Conservation (phyloP, 2,888 invertebrate genomes). For the Eupithecia vulgata region DNA sequence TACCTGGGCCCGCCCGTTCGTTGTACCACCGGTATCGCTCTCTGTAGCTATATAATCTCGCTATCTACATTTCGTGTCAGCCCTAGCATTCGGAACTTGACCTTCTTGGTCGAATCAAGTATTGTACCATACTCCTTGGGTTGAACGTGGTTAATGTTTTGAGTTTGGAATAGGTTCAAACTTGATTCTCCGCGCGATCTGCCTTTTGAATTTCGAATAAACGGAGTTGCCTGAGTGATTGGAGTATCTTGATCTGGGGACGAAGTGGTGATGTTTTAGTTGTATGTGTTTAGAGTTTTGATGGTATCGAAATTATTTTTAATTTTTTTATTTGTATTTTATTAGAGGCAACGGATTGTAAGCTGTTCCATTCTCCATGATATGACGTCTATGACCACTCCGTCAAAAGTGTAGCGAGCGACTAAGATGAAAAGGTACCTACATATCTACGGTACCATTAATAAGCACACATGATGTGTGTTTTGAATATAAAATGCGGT, state of each 20-base stretch:
- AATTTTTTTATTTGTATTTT: neutral
- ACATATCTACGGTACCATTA: neutral
- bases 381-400: too few relatives aligned
- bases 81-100: constrained; percentile 17
- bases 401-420: too few relatives aligned
- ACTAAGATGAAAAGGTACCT: too few relatives aligned
- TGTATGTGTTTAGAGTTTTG: neutral
- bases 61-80: constrained; percentile 21
- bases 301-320: neutral
- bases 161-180: neutral
- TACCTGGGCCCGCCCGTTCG: constrained; percentile 40
- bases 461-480: neutral
- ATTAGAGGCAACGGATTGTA: neutral
- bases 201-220: constrained; percentile 1
- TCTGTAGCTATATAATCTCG: neutral
- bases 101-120: constrained; percentile 11
- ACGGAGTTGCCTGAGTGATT: neutral
- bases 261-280: neutral
- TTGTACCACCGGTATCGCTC: constrained; percentile 24
- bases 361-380: too few relatives aligned
- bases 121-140: neutral
- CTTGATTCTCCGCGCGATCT: neutral
- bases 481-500: neutral
- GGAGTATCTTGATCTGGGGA: neutral
- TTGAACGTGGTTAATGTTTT: neutral